phyloP scores from a whole-genome alignment of 2,888 invertebrate species.

The Scaptomyza polygonia region DNA sequence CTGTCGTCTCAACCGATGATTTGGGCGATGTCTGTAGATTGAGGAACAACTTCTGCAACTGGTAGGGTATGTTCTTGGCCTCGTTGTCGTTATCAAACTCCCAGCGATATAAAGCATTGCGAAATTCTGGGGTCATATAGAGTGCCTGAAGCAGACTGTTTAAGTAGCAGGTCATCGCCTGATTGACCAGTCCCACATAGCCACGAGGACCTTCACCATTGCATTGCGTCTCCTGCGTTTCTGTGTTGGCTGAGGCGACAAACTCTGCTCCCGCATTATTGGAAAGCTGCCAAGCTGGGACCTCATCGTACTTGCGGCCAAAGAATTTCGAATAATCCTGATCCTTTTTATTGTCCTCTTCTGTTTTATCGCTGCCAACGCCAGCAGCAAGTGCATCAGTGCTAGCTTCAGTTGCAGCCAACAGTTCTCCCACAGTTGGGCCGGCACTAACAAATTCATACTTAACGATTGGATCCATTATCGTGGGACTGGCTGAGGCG shows the following conservation, averaged over 20 bases:
- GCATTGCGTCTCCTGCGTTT: slow-evolving; percentile 41
- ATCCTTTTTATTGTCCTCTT: slow-evolving; percentile 29
- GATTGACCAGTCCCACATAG: slow-evolving; percentile 93
- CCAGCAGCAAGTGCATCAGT: slow-evolving; percentile 7
- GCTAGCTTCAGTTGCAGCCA: slow-evolving; percentile 21
- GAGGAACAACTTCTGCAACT: slow-evolving; percentile 93
- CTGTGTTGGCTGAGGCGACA: slow-evolving; percentile 52
- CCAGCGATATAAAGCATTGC: slow-evolving; percentile 94
- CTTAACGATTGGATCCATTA: slow-evolving; percentile 25
- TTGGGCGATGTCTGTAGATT: slow-evolving; percentile 93
- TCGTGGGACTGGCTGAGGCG: slow-evolving; percentile 84
- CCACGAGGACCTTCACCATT: slow-evolving; percentile 46
- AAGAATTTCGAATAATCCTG: slow-evolving; percentile 48
- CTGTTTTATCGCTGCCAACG: slow-evolving; percentile 17
- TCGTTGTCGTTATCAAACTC: slow-evolving; percentile 90
- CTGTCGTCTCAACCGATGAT: slow-evolving; percentile 93
- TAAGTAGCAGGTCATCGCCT: slow-evolving; percentile 96
- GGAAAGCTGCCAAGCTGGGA: slow-evolving; percentile 38
- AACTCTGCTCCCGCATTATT: slow-evolving; percentile 37
- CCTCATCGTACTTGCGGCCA: slow-evolving; percentile 47
- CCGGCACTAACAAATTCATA: slow-evolving; percentile 42
- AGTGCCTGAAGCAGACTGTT: slow-evolving; percentile 94
- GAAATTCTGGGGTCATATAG: slow-evolving; percentile 96
- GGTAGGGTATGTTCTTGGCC: slow-evolving; percentile 91
- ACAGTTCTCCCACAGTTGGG: slow-evolving; percentile 41